phyloP scores from a whole-genome alignment of 2,113 vertebrate genomes.

The Pitta sordida region DNA sequence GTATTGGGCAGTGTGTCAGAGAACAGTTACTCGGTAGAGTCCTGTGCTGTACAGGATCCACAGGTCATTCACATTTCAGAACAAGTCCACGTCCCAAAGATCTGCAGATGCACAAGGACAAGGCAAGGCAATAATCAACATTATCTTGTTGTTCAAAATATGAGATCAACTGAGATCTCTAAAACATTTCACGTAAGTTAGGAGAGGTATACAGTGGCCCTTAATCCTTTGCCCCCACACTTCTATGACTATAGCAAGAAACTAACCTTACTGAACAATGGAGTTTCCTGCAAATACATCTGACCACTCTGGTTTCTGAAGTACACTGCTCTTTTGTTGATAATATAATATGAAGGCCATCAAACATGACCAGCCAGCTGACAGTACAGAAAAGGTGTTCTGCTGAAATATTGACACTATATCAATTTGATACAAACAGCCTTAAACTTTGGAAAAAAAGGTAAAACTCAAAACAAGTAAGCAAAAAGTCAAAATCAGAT shows the following conservation, averaged over 20 bases:
- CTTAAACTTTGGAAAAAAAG: background rate
- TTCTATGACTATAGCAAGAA: background rate
- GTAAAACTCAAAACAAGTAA: background rate
- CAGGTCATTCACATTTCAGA: background rate
- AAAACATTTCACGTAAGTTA: background rate
- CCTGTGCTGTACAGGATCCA: background rate
- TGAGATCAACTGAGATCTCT: background rate
- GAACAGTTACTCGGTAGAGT: background rate
- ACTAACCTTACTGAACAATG: background rate
- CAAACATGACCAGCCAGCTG: background rate
- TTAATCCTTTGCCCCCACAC: no score
- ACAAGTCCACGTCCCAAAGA: background rate
- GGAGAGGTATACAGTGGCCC: background rate
- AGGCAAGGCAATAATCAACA: background rate
- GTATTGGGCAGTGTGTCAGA: rapidly evolving
- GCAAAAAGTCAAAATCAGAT: background rate
- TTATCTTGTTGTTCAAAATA: background rate
- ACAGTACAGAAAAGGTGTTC: background rate
- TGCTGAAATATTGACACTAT: background rate
- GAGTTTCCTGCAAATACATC: background rate
- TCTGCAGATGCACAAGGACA: background rate
- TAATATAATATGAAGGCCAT: background rate
- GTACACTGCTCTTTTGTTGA: background rate
- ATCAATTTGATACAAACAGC: background rate
- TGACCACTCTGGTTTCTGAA: background rate